Conservation (phyloP, 2,797 vertebrate species). For the Centroberyx gerrardi region DNA sequence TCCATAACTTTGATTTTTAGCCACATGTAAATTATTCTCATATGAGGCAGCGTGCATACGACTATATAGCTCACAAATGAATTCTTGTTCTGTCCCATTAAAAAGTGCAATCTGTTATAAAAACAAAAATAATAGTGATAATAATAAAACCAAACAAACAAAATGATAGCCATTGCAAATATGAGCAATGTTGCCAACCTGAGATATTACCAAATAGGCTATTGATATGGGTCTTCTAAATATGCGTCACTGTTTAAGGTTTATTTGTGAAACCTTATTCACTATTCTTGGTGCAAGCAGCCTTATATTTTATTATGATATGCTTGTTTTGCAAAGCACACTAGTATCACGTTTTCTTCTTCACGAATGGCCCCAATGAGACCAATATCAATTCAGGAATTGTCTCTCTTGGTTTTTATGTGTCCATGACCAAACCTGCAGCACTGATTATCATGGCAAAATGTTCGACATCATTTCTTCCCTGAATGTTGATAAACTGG, state of each 20-base stretch:
- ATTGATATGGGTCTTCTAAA: background rate
- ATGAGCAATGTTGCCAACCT: background rate
- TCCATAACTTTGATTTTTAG: constrained; percentile 13
- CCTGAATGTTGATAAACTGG: background rate
- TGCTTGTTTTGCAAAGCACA: background rate
- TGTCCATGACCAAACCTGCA: constrained; percentile 27
- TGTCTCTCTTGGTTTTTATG: background rate
- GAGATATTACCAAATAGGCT: background rate
- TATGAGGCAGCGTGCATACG: background rate
- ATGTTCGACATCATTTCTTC: constrained; percentile 15
- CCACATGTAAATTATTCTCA: constrained; percentile 9
- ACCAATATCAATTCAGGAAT: too few species aligned
- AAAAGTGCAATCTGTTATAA: background rate
- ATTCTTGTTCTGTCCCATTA: background rate
- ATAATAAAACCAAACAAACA: background rate
- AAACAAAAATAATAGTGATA: background rate
- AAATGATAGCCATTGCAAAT: background rate
- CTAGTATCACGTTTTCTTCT: background rate
- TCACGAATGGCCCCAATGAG: background rate
- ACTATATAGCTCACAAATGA: background rate
- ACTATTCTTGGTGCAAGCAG: background rate
- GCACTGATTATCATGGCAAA: constrained; percentile 24
- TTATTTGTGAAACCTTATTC: background rate
- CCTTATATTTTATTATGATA: background rate
- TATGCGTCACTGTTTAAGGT: too few species aligned